A percentile compares a stretch with the other conserved stretches of the same genome.
Conservation (phyloP, 2,888 invertebrate species). For the Abrostola tripartita region DNA sequence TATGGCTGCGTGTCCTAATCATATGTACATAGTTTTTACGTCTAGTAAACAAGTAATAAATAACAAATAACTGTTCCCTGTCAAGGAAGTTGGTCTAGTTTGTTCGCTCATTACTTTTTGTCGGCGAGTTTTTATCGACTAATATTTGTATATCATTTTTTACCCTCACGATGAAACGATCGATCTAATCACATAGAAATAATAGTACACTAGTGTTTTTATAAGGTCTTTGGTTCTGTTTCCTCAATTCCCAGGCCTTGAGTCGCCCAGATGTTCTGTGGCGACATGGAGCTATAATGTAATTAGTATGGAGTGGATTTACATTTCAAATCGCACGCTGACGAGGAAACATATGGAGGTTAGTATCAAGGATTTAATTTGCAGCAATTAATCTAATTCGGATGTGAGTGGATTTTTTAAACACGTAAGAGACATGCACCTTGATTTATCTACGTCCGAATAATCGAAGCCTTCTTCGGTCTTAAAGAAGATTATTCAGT, state of each 20-base stretch:
- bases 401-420: constrained; percentile 13
- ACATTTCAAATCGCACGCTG: constrained; percentile 51
- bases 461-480: no score
- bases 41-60: constrained; percentile 61
- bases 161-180: constrained; percentile 63
- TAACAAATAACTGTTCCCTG: constrained; percentile 71
- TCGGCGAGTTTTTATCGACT: constrained; percentile 60
- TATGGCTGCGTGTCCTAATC: constrained; percentile 41
- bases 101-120: constrained; percentile 68
- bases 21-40: constrained; percentile 46
- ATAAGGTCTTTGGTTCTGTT: constrained; percentile 68
- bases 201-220: constrained; percentile 71
- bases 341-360: constrained; percentile 61
- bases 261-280: constrained; percentile 79
- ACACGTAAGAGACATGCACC: no score
- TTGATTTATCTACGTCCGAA: no score
- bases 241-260: constrained; percentile 83
- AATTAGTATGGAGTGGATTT: constrained; percentile 64
- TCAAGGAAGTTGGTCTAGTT: constrained; percentile 78
- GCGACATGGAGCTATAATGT: constrained; percentile 66
- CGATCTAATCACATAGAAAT: constrained; percentile 77
- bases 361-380: constrained; percentile 57
- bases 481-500: no score
- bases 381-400: constrained; percentile 42
- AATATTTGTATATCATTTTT: constrained; percentile 70